Percentiles rank a stretch among this genome's conserved stretches.
Conservation (phyloP, 2,888 invertebrate species). For the Hyposoter dolosus region DNA sequence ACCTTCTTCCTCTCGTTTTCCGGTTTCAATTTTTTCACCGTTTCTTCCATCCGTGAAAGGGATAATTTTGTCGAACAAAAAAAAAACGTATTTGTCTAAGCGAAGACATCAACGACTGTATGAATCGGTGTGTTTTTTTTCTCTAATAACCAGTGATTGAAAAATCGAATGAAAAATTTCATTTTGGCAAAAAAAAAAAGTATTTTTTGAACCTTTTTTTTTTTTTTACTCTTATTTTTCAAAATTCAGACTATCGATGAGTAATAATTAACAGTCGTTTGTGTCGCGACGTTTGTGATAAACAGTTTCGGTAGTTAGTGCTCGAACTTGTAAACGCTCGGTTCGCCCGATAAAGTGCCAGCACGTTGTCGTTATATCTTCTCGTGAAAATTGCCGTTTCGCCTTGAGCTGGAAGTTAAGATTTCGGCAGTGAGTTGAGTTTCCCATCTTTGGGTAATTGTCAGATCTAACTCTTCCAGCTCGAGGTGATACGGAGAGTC, state of each 20-base stretch:
- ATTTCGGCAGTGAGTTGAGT: conserved; percentile 86
- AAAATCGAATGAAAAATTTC: neutral
- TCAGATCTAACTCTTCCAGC: conserved; percentile 93
- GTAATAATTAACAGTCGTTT: neutral
- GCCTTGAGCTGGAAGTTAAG: conserved; percentile 89
- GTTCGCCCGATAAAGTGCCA: conserved; percentile 31
- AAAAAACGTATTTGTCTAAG: neutral
- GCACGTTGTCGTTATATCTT: conserved; percentile 24
- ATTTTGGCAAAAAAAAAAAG: neutral
- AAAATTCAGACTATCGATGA: neutral
- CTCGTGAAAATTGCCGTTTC: conserved; percentile 71
- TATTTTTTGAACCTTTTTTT: neutral
- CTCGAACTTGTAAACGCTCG: conserved; percentile 7
- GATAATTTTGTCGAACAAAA: neutral
- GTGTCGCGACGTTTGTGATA: neutral
- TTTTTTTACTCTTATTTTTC: neutral
- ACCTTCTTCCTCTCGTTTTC: conserved; percentile 39
- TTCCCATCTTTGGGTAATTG: conserved; percentile 82
- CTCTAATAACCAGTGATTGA: neutral
- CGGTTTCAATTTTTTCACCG: conserved; percentile 13
- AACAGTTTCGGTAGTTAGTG: conserved; percentile 54
- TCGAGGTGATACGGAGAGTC: conserved; percentile 84
- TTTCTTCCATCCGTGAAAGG: neutral
- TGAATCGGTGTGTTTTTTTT: neutral
- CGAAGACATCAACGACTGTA: conserved; percentile 3